Base-by-base conservation (phyloP, 1,140 invertebrate genomes). In the Hyles vespertilio region DNA sequence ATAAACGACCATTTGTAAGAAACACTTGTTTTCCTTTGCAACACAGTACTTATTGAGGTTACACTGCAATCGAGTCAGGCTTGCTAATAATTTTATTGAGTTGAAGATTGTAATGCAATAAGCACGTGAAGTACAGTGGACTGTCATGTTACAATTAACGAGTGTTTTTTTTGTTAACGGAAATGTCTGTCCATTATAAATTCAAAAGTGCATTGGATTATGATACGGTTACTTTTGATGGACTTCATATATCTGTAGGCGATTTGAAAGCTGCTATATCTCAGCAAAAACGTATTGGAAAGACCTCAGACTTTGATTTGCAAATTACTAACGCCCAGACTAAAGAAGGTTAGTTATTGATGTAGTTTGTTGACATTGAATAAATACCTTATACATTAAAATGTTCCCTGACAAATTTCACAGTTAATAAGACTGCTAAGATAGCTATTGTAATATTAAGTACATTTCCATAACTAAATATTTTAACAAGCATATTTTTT, bases 301-400 rank as follows among this genome's bases (percentile, higher is more conserved):
- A 97, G 90, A 96, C 95, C 61, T 95, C 95, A 2, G 97, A 98
- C 85, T 98, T 98, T 90, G 98, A 99, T 92, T 90, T 99, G 40
- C 94, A 98, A 87, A 96, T 99, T 58, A 98, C 96, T 22, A 99
- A 99, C 93, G 97, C 98, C 40, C 97, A 99, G 90, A 99, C 97
- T 51, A 98, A 98, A 91, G 96, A 98, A 95, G 96, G 97, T 97
- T 91, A 87, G 87, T 74, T 40, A 32, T 10, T 32, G 5, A 34
- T 22, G 22, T 46, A 10, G 6, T 9, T 46, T 7, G 7, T 46
- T 6, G 4, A 46, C 11, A 10, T 46, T 46, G 44, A 46, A 6
- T 45, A 45, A 45, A 45, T 45, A 7, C 7, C 7, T 45, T 45
- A n/a, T 45, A 45, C 43, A 45, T 45, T 45, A 8, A 8, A n/a